Evolutionary conservation across 1,140 invertebrate species (phyloP).

Genomic region (Capitella teleta): DNA sequence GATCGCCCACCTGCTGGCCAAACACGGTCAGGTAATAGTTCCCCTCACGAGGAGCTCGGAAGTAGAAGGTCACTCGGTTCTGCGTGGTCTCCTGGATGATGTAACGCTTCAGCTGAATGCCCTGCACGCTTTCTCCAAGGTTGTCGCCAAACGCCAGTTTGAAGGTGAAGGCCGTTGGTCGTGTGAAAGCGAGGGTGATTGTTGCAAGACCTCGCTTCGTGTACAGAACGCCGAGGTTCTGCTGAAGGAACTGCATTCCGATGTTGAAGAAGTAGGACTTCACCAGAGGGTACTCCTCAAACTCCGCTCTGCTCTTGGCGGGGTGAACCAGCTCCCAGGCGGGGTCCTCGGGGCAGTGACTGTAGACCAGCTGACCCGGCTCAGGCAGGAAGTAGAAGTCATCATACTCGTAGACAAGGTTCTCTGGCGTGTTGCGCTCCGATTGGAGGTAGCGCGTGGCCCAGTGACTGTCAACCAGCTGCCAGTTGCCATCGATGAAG

Average conservation of each 20-base stretch:
- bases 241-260: slow-evolving; percentile 39
- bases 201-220: slow-evolving; percentile 32
- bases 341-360: slow-evolving; percentile 37
- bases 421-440: slow-evolving; percentile 37
- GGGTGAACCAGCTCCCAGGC: slow-evolving; percentile 35
- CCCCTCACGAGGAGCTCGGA: slow-evolving; percentile 33
- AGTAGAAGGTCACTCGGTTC: slow-evolving; percentile 33
- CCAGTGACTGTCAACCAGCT: slow-evolving; percentile 42
- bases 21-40: slow-evolving; percentile 42
- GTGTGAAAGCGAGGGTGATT: slow-evolving; percentile 34
- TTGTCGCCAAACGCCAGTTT: slow-evolving; percentile 33
- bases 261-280: slow-evolving; percentile 43
- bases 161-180: slow-evolving; percentile 39
- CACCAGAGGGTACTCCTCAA: slow-evolving; percentile 40
- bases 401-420: slow-evolving; percentile 42
- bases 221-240: slow-evolving; percentile 35
- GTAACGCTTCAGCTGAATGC: slow-evolving; percentile 35
- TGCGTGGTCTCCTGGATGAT: slow-evolving; percentile 36
- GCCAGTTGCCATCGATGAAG: slow-evolving; percentile 39
- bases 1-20: slow-evolving; percentile 16
- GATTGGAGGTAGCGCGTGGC: slow-evolving; percentile 35
- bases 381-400: slow-evolving; percentile 44
- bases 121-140: slow-evolving; percentile 29
- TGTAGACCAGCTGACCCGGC: slow-evolving; percentile 40
- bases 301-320: slow-evolving; percentile 27